Conservation (phyloP, 2,797 vertebrate genomes). For the Brachymystax lenok region DNA sequence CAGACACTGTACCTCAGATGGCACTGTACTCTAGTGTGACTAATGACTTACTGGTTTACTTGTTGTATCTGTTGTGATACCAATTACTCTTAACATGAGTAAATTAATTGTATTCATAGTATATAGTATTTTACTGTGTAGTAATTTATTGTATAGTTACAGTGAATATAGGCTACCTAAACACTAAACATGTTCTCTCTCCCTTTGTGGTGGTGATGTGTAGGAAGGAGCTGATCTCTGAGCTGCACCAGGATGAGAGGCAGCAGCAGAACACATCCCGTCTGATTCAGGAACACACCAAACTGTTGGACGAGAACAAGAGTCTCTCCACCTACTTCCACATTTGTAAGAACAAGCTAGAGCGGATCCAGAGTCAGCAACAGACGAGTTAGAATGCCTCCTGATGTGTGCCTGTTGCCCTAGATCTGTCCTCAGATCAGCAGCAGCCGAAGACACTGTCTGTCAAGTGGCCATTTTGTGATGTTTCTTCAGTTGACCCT, state of each 20-base stretch:
- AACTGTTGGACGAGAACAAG: slow-evolving; percentile 95
- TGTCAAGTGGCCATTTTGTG: background rate
- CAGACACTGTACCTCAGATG: background rate
- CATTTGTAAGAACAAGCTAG: slow-evolving; percentile 91
- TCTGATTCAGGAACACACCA: slow-evolving; percentile 93
- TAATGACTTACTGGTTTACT: background rate
- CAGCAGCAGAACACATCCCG: slow-evolving; percentile 93
- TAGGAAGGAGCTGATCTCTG: slow-evolving; percentile 89
- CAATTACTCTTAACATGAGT: background rate
- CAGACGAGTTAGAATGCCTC: slow-evolving; percentile 80
- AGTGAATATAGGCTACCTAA: background rate
- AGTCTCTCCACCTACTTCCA: slow-evolving; percentile 88
- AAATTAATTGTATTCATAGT: background rate
- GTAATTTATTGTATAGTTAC: background rate
- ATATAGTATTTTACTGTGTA: background rate
- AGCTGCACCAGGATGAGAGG: slow-evolving; percentile 96
- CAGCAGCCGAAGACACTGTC: background rate
- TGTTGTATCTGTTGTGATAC: background rate
- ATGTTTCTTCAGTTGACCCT: background rate
- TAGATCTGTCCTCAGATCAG: background rate
- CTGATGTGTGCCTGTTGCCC: background rate
- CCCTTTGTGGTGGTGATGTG: slow-evolving; percentile 24
- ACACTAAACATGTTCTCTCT: background rate
- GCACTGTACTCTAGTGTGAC: background rate
- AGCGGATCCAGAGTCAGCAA: slow-evolving; percentile 90